Conservation (phyloP, 1,140 invertebrate genomes). For the Trialeurodes vaporariorum region DNA sequence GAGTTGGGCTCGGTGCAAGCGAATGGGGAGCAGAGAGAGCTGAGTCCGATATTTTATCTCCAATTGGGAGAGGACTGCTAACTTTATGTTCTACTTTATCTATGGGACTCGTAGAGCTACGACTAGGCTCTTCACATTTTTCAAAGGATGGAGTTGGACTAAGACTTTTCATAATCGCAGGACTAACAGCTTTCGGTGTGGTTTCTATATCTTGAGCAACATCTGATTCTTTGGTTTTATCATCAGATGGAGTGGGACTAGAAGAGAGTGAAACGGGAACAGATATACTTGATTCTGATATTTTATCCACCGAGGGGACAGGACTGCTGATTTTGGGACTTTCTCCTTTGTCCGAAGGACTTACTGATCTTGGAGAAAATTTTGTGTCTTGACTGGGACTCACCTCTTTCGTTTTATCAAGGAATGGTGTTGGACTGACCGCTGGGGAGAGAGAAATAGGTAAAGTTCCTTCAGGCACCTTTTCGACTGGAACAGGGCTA, state of each 20-base stretch:
- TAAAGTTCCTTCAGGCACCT: constrained; percentile 16
- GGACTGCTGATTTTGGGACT: neutral
- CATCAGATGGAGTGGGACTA: neutral
- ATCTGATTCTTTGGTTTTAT: neutral
- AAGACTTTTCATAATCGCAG: too few species aligned
- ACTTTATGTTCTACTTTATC: too few species aligned
- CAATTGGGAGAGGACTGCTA: neutral
- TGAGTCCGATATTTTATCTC: neutral
- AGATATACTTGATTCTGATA: neutral
- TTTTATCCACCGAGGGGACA: neutral
- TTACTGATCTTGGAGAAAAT: neutral
- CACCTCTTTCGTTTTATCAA: constrained; percentile 3
- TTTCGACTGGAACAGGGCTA: neutral
- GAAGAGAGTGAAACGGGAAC: neutral
- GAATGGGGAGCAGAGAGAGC: neutral
- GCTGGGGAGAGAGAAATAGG: neutral
- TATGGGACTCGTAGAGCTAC: too few species aligned
- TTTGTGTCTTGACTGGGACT: neutral
- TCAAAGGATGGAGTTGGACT: too few species aligned
- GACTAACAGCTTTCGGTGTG: neutral
- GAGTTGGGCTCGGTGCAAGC: neutral
- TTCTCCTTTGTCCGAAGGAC: neutral
- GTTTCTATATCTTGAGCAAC: too few species aligned
- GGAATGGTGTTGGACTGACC: neutral
- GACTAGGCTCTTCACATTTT: too few species aligned